These are phyloP conservation scores for Polydrusus tereticollis DNA, from an alignment of 2,888 invertebrate genomes.

Conservation along the genomic window DNA sequence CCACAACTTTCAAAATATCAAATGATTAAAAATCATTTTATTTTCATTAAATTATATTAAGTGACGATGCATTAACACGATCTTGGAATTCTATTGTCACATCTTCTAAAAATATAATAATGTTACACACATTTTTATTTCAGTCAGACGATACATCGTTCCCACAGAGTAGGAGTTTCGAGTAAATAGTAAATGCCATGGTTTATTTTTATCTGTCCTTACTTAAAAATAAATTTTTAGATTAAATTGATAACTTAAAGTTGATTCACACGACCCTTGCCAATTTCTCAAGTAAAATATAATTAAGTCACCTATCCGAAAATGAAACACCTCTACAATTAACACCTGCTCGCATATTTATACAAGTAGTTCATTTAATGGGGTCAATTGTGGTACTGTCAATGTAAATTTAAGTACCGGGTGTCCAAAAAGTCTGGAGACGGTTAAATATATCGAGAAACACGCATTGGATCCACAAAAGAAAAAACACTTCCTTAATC, in stretches of 20 bases:
- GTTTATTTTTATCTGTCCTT: constrained; percentile 41
- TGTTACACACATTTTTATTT: constrained; percentile 15
- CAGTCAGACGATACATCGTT: not conserved
- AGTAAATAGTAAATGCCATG: constrained; percentile 39
- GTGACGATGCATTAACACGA: not conserved
- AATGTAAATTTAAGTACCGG: no score
- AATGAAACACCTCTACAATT: no score
- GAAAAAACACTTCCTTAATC: no score
- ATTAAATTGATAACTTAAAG: constrained; percentile 30
- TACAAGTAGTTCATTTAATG: no score
- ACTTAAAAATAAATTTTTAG: constrained; percentile 35
- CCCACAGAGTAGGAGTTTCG: not conserved
- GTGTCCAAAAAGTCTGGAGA: no score
- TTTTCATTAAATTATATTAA: constrained; percentile 1
- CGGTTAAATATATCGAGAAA: no score
- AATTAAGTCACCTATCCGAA: no score
- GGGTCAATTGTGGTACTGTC: no score
- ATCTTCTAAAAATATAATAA: not conserved
- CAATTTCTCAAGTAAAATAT: not conserved
- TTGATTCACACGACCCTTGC: not conserved
- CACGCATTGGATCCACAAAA: no score
- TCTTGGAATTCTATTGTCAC: not conserved
- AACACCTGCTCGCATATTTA: no score
- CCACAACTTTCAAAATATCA: not conserved
- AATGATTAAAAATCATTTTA: not conserved